phyloP scores from a whole-genome alignment of 2,797 vertebrate genomes.

The Peromyscus nudipes region DNA sequence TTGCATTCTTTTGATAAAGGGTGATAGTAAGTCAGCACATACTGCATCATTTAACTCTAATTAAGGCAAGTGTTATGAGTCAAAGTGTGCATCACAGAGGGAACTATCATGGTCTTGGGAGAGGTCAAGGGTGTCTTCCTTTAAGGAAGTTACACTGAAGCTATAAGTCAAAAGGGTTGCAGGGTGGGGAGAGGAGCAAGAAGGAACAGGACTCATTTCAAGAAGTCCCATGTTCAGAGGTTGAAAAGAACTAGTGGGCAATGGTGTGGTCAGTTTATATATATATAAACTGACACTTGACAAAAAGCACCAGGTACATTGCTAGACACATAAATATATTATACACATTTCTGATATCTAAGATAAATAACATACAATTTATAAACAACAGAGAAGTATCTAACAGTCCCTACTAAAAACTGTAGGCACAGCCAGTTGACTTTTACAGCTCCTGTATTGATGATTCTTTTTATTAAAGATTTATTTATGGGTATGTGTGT shows the following conservation, averaged over 20 bases:
- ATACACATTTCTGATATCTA: neutral
- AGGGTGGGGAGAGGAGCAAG: neutral
- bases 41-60: constrained; percentile 41
- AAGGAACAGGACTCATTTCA: neutral
- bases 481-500: neutral
- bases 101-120: neutral
- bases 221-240: neutral
- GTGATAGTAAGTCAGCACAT: neutral
- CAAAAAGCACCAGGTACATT: neutral
- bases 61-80: neutral
- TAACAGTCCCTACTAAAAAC: neutral
- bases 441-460: neutral
- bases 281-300: too few species aligned
- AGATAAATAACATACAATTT: constrained; percentile 14
- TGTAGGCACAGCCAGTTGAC: neutral
- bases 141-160: constrained; percentile 19
- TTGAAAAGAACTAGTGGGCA: neutral
- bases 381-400: constrained; percentile 3
- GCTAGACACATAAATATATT: neutral
- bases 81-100: neutral
- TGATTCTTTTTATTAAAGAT: neutral
- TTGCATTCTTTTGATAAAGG: constrained; percentile 7
- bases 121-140: neutral
- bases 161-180: neutral
- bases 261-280: neutral